Conservation (phyloP, 2,797 vertebrate genomes). For the Siniperca scherzeri region DNA sequence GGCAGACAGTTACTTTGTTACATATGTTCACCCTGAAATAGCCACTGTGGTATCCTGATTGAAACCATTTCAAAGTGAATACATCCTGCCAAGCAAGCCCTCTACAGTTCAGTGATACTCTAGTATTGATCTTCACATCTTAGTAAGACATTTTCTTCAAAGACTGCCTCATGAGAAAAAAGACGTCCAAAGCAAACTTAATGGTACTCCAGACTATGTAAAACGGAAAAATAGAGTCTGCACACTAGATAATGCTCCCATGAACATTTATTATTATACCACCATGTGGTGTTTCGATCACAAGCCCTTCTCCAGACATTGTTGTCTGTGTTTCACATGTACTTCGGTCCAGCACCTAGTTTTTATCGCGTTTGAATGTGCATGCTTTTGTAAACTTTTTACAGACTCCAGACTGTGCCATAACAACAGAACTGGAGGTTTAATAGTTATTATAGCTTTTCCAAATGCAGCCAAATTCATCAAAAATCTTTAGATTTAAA, state of each 20-base stretch:
- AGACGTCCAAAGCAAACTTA: not conserved
- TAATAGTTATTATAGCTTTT: not conserved
- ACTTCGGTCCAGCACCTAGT: too few species aligned
- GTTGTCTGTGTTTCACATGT: too few species aligned
- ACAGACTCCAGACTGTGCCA: not conserved
- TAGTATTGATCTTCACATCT: not conserved
- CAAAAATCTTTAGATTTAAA: not conserved
- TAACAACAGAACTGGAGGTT: not conserved
- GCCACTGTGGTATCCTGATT: not conserved
- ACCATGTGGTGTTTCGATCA: too few species aligned
- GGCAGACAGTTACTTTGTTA: not conserved
- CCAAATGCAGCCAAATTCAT: not conserved
- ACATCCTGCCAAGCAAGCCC: not conserved
- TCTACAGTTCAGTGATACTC: not conserved
- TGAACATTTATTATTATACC: too few species aligned
- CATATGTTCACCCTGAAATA: not conserved
- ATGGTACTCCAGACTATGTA: not conserved
- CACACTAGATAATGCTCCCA: too few species aligned
- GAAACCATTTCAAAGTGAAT: not conserved
- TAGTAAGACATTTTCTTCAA: not conserved
- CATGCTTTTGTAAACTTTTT: too few species aligned
- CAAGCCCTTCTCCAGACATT: too few species aligned
- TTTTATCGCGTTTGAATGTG: too few species aligned
- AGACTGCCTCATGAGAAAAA: not conserved
- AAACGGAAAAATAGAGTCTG: too few species aligned